phyloP scores from a whole-genome alignment of 2,888 invertebrate species.

The Sarcophaga subvicina region DNA sequence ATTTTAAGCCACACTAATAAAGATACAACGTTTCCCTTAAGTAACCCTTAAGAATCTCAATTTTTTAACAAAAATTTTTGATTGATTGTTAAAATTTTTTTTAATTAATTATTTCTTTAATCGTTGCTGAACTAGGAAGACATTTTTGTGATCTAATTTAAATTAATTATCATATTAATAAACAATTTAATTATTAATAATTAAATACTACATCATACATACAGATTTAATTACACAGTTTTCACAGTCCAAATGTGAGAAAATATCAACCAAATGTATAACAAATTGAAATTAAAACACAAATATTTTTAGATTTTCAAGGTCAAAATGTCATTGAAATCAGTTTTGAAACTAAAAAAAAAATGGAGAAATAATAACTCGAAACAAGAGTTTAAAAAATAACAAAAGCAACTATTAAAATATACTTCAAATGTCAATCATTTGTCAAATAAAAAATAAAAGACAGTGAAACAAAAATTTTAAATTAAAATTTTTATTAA shows the following conservation, averaged over 20 bases:
- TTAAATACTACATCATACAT: not conserved
- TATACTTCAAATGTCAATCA: conserved; percentile 66
- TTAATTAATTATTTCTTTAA: not conserved
- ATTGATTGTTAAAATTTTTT: not conserved
- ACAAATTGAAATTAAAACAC: not conserved
- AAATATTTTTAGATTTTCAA: conserved; percentile 50
- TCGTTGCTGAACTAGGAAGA: conserved; percentile 43
- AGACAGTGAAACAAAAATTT: not conserved
- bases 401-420: conserved; percentile 60
- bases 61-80: not conserved
- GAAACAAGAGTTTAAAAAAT: conserved; percentile 36
- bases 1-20: no score
- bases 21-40: no score
- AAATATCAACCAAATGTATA: not conserved
- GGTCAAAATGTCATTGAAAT: conserved; percentile 56
- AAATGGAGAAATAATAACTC: conserved; percentile 33
- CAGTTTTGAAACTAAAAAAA: conserved; percentile 32
- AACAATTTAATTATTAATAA: conserved; percentile 42
- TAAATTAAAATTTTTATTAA: not conserved
- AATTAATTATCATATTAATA: conserved; percentile 25
- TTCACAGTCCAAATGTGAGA: not conserved
- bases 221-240: not conserved
- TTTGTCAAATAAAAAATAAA: conserved; percentile 52
- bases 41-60: no score
- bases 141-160: conserved; percentile 35